Evolutionary conservation across 2,888 invertebrate genomes (phyloP).

Genomic region (Pedicia rivosa): DNA sequence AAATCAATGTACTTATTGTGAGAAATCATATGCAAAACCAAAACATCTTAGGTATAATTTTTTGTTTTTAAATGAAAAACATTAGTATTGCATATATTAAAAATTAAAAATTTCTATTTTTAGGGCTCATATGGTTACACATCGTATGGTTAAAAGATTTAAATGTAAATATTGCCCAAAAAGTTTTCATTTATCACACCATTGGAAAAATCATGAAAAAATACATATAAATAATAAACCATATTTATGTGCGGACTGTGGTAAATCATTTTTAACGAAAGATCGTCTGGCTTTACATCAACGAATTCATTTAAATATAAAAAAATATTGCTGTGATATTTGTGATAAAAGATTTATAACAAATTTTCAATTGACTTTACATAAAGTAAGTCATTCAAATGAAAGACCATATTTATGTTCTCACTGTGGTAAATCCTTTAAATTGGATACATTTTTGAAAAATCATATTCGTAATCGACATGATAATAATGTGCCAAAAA

Average conservation of each 20-base stretch:
- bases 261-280: slow-evolving; percentile 1
- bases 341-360: slow-evolving; percentile 2
- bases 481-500: no score
- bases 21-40: no score
- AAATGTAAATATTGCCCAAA: slow-evolving; percentile 2
- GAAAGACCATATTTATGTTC: slow-evolving; percentile 1
- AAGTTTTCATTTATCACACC: background rate
- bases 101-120: no score
- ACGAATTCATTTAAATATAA: background rate
- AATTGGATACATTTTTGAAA: background rate
- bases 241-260: background rate
- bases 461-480: no score
- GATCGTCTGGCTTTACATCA: slow-evolving; percentile 1
- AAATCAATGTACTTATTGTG: background rate
- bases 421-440: background rate
- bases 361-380: background rate
- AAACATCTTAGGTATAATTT: no score
- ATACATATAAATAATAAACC: background rate
- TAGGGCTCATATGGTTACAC: background rate
- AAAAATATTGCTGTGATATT: background rate
- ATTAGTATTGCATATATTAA: no score
- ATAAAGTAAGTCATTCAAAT: background rate
- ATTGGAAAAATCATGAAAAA: slow-evolving; percentile 2
- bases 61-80: no score
- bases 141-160: background rate